Percentiles rank a stretch among this genome's conserved stretches.
These are phyloP conservation scores for Nomada lathburiana DNA, from an alignment of 2,888 invertebrate species.

Conservation along the genomic window DNA sequence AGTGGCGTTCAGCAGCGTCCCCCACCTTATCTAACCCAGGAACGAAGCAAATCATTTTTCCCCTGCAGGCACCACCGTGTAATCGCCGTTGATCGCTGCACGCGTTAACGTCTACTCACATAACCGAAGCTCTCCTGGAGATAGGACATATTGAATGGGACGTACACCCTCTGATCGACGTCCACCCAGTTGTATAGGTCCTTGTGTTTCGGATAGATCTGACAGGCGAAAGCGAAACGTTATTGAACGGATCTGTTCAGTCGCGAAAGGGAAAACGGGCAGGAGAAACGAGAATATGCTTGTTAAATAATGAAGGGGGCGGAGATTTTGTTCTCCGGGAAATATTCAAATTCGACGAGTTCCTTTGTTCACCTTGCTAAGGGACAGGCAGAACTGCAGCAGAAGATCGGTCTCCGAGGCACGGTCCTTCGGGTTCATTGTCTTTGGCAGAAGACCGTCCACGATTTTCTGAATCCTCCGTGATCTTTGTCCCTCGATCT, in stretches of 20 bases:
- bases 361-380: constrained; percentile 80
- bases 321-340: no score
- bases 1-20: constrained; percentile 79
- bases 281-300: neutral
- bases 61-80: neutral
- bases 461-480: constrained; percentile 82
- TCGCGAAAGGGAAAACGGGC: neutral
- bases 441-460: constrained; percentile 81
- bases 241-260: neutral
- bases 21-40: constrained; percentile 82
- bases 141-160: constrained; percentile 82
- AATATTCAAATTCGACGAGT: no score
- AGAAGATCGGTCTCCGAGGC: constrained; percentile 83
- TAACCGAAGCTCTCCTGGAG: constrained; percentile 84
- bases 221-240: constrained; percentile 22
- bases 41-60: constrained; percentile 56
- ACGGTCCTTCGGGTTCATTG: constrained; percentile 81
- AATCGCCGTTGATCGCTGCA: neutral
- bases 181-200: constrained; percentile 83
- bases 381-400: constrained; percentile 83
- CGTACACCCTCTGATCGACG: constrained; percentile 83
- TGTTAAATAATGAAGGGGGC: no score
- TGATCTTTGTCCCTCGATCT: constrained; percentile 81
- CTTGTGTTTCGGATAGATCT: constrained; percentile 84
- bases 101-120: constrained; percentile 78